A percentile compares a stretch with the other conserved stretches of the same genome.
Evolutionary conservation across 2,113 vertebrate species (phyloP).

Genomic region (Tragelaphus scriptus): DNA sequence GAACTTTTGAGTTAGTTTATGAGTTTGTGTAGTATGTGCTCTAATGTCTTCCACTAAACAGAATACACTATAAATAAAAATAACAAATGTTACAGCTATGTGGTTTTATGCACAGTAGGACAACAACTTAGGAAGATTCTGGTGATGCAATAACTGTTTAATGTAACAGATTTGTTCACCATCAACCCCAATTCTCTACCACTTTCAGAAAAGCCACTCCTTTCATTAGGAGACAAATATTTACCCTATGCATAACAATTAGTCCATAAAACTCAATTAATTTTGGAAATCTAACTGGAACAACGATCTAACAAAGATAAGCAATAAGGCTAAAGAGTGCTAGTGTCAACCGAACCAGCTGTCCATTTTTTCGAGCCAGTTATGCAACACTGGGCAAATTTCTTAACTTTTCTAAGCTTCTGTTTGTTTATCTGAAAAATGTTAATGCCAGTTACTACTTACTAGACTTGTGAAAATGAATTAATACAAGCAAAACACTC

Average conservation of each 20-base stretch:
- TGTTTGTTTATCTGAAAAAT: neutral
- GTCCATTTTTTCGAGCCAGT: neutral
- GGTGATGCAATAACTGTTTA: neutral
- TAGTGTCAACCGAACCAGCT: neutral
- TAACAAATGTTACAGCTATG: neutral
- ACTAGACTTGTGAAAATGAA: neutral
- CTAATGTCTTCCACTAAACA: neutral
- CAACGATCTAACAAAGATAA: neutral
- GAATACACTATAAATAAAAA: neutral
- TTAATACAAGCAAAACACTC: neutral
- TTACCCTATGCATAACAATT: neutral
- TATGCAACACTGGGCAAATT: neutral
- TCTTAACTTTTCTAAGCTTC: neutral
- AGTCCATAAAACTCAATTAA: neutral
- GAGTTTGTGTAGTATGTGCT: neutral
- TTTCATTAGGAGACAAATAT: neutral
- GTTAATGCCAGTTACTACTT: neutral
- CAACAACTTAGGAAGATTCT: neutral
- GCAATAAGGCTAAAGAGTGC: neutral
- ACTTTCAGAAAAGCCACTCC: neutral
- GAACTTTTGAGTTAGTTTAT: neutral
- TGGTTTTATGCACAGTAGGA: neutral
- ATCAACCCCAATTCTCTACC: neutral
- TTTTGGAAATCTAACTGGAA: neutral
- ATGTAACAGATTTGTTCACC: neutral